phyloP scores from a whole-genome alignment of 1,140 invertebrate genomes.

The Ericerus pela region DNA sequence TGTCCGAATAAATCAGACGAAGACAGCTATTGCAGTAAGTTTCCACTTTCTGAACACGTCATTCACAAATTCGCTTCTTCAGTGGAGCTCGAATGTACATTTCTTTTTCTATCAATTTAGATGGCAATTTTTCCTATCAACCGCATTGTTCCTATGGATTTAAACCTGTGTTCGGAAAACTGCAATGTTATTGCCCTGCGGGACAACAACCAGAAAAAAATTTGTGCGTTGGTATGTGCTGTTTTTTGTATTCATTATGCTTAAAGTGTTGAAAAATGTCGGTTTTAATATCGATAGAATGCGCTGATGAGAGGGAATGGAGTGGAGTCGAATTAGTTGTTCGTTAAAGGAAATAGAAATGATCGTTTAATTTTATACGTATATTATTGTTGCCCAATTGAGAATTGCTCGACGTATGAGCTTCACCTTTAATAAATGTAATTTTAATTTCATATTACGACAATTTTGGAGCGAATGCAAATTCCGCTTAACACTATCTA shows the following conservation, averaged over 20 bases:
- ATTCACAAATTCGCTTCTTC: background rate
- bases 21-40: conserved; percentile 35
- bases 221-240: conserved; percentile 41
- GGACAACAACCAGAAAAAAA: conserved; percentile 51
- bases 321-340: too few relatives aligned
- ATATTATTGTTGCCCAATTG: conserved; percentile 4
- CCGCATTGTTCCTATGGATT: conserved; percentile 49
- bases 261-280: background rate
- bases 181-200: conserved; percentile 54
- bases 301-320: background rate
- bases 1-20: conserved; percentile 54
- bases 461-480: too few relatives aligned
- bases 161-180: conserved; percentile 45
- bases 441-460: too few relatives aligned
- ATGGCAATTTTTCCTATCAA: conserved; percentile 38
- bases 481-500: too few relatives aligned
- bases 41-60: background rate
- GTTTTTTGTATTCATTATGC: background rate
- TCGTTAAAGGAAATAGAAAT: background rate
- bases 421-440: too few relatives aligned
- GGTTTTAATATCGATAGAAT: background rate
- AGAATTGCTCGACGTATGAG: too few relatives aligned
- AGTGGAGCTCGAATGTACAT: background rate
- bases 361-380: background rate
- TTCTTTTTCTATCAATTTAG: conserved; percentile 26